Base-by-base conservation (phyloP, 2,797 vertebrate species). In the Enteromius mattozi region DNA sequence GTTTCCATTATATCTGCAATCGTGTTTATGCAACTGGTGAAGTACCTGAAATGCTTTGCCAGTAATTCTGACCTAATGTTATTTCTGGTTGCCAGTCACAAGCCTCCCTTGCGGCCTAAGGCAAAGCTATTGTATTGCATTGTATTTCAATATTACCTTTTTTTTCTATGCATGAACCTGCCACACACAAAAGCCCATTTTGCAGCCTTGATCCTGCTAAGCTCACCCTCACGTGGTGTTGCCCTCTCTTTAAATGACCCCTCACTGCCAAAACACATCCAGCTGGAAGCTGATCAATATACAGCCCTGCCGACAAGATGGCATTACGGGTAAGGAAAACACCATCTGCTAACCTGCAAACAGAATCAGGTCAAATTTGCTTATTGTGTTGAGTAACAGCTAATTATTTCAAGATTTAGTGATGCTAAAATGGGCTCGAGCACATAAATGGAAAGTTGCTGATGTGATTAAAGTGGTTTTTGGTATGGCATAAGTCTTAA, bases 251-350 rank as follows among this genome's bases (percentile, higher is more conserved):
- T 91, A 91, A 90, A 91, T 88, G 81, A 79, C 81, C 75, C 78
- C 80, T 75, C 77, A 35, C 75, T 24, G 37, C 30, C 86, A 79
- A 82, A 85, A 83, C 86, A 86, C 74, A 47, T 81, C 61, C 85
- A 78, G 69, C 82, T 35, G n/a, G 79, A 84, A 71, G 47, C 87
- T 78, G 76, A 86, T 85, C 82, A 54, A 88, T 79, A 70, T 66
- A 54, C 74, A 7, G 76, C 59, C 47, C 84, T 79, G 51, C 40
- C 10, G 75, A 84, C 79, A 47, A 80, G 80, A 91, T 91, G 90
- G 87, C 90, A 88, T 89, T 90, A 88, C 86, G 84, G 90, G 89
- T 90, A 90, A 91, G 90, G 56, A 70, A 80, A 83, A 49, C 27
- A 76, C 8, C 6, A 24, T 75, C 45, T 37, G 66, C 76, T 65